Percentiles rank a stretch among this genome's conserved stretches.
Evolutionary conservation across 2,113 vertebrate species (phyloP).

Genomic region (Helogale parvula): DNA sequence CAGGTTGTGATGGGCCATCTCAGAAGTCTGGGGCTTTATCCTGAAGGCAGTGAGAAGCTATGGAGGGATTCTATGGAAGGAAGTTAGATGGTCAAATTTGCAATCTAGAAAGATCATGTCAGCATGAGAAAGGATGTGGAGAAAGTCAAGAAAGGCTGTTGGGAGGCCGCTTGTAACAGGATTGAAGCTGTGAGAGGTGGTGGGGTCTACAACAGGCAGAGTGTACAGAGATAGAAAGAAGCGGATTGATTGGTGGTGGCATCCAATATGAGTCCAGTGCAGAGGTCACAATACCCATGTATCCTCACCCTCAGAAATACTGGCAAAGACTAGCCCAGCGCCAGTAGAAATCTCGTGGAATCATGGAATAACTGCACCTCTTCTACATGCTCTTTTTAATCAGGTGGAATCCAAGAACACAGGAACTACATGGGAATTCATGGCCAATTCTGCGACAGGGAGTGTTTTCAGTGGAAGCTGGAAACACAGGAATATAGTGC

Average conservation of each 20-base stretch:
- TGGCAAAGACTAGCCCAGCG: not conserved
- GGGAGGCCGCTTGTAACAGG: not conserved
- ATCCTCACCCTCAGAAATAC: not conserved
- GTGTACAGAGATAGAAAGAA: not conserved
- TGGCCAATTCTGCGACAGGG: not conserved
- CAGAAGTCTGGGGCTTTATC: not conserved
- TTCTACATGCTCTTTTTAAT: not conserved
- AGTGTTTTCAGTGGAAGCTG: not conserved
- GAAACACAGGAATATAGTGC: not conserved
- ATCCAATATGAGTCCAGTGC: not conserved
- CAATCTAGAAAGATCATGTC: not conserved
- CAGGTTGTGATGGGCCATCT: not conserved
- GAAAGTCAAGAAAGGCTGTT: not conserved
- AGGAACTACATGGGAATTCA: not conserved
- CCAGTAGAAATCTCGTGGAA: not conserved
- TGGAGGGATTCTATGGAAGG: not conserved
- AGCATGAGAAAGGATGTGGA: not conserved
- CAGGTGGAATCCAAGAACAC: not conserved
- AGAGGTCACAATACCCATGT: not conserved
- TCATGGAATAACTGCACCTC: not conserved
- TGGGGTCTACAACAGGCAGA: not conserved
- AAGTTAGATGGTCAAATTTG: not conserved
- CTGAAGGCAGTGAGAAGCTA: not conserved
- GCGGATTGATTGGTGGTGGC: not conserved
- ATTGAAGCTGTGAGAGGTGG: not conserved